A percentile compares a stretch with the other conserved stretches of the same genome.
phyloP scores from a whole-genome alignment of 2,888 invertebrate species.

The Apantesis nais region DNA sequence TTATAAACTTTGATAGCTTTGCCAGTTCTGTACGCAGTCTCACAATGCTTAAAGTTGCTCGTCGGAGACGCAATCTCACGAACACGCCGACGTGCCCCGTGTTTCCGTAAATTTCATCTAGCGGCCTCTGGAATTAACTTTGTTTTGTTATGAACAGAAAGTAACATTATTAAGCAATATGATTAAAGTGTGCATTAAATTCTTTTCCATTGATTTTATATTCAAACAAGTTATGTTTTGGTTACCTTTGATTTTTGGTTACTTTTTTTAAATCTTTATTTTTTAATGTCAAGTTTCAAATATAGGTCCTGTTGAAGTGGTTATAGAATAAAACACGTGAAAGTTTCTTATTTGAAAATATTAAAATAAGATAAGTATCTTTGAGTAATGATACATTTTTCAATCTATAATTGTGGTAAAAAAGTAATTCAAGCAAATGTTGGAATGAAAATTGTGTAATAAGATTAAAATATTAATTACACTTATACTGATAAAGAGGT shows the following conservation, averaged over 20 bases:
- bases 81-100: conserved; percentile 47
- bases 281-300: not conserved
- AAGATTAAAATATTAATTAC: not conserved
- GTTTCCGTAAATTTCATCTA: conserved; percentile 49
- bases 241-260: no score
- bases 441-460: not conserved
- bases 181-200: conserved; percentile 16
- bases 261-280: not conserved
- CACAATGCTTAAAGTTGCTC: conserved; percentile 51
- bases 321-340: not conserved
- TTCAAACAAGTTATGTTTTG: not conserved
- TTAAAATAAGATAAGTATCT: not conserved
- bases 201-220: conserved; percentile 1
- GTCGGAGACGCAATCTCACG: conserved; percentile 56
- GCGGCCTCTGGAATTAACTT: conserved; percentile 51
- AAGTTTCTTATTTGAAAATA: not conserved
- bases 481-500: not conserved
- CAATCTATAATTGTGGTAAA: no score
- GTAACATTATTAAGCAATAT: conserved; percentile 18
- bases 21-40: conserved; percentile 58
- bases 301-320: not conserved
- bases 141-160: conserved; percentile 37
- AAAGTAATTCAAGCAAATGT: no score
- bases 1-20: conserved; percentile 75
- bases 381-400: no score